Conservation (phyloP, 2,888 invertebrate species). For the Masnerella sp. region DNA sequence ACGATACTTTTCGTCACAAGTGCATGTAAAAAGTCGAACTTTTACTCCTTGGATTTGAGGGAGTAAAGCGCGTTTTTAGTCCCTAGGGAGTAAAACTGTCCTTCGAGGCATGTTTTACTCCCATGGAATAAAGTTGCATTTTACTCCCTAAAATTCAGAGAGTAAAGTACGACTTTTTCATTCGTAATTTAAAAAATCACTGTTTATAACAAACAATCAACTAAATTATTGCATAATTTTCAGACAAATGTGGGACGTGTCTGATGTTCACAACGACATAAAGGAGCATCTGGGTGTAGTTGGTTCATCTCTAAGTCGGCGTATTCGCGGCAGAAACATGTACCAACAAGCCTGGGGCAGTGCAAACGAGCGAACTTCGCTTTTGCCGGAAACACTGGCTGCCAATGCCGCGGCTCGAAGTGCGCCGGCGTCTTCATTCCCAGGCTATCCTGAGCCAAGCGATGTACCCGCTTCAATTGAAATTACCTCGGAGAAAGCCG, state of each 20-base stretch:
- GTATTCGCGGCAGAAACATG: slow-evolving; percentile 87
- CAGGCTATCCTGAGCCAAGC: slow-evolving; percentile 63
- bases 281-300: slow-evolving; percentile 95
- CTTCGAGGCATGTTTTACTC: too few relatives aligned
- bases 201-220: background rate
- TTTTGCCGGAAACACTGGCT: slow-evolving; percentile 67
- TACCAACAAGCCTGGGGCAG: slow-evolving; percentile 85
- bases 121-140: too few relatives aligned
- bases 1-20: too few relatives aligned
- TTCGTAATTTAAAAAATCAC: background rate
- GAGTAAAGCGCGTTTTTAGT: too few relatives aligned
- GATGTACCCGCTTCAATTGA: slow-evolving; percentile 62
- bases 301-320: slow-evolving; percentile 88
- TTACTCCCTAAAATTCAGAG: too few relatives aligned
- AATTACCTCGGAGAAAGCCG: slow-evolving; percentile 60
- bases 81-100: too few relatives aligned
- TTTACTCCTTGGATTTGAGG: too few relatives aligned
- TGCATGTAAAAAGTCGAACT: too few relatives aligned
- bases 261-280: slow-evolving; percentile 95
- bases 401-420: slow-evolving; percentile 62
- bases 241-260: slow-evolving; percentile 96
- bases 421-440: slow-evolving; percentile 60
- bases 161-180: too few relatives aligned
- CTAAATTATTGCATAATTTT: slow-evolving; percentile 24
- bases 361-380: slow-evolving; percentile 73